A percentile compares a stretch with the other conserved stretches of the same genome.
These are phyloP conservation scores for Haliaeetus leucogaster DNA, from an alignment of 2,113 vertebrate species.

Conservation along the genomic window DNA sequence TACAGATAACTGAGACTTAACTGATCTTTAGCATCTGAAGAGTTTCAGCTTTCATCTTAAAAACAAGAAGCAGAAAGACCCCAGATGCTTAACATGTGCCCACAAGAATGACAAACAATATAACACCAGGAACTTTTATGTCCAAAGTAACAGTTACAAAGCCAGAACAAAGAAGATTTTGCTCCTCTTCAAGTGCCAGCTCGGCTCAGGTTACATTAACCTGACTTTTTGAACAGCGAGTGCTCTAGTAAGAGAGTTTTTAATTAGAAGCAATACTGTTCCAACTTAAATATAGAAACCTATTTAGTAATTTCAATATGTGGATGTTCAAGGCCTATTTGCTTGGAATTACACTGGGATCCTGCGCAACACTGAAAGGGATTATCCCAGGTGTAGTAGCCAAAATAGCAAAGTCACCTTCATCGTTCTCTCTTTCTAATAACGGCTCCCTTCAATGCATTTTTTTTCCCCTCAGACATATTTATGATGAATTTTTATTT, in stretches of 20 bases:
- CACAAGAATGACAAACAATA: neutral
- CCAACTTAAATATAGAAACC: conserved; percentile 58
- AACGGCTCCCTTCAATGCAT: neutral
- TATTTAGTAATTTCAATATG: conserved; percentile 29
- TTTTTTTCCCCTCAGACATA: neutral
- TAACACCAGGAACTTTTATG: neutral
- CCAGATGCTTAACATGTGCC: neutral
- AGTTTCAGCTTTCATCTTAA: neutral
- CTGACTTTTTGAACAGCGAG: neutral
- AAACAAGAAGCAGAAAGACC: neutral
- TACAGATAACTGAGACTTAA: neutral
- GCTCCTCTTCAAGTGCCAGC: neutral
- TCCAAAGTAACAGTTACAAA: neutral
- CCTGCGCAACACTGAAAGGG: neutral
- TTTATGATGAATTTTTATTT: neutral
- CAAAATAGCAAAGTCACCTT: conserved; percentile 59
- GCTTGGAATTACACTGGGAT: conserved; percentile 18
- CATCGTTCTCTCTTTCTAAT: neutral
- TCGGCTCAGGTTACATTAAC: neutral
- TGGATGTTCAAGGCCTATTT: conserved; percentile 18
- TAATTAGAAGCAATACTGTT: conserved; percentile 51
- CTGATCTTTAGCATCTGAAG: neutral
- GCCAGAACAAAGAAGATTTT: neutral
- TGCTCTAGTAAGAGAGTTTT: conserved; percentile 19
- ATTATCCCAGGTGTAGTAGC: conserved; percentile 48